Base-by-base conservation (phyloP, 2,888 invertebrate genomes). In the Chrysina gloriosa region DNA sequence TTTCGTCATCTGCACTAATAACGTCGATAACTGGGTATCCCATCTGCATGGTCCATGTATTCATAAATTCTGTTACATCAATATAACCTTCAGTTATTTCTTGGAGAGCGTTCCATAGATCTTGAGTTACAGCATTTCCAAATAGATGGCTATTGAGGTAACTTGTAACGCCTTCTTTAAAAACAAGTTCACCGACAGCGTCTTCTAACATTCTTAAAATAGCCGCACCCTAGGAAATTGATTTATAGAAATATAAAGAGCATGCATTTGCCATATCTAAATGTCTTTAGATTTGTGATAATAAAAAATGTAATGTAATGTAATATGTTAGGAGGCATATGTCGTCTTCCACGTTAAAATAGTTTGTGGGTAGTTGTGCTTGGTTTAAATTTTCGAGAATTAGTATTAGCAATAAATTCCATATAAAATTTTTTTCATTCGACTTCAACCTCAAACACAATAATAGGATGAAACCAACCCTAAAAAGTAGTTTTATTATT, bases 11-110 rank as follows among this genome's bases (percentile, higher is more conserved):
- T 77, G 81, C 83, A 54, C 82, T 84, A 0, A 78, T 79, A 0
- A 93, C 90, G 1, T 84, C 87, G 2, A 97, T 84, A 0, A 96
- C 85, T 0, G 96, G 96, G 76, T 90, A 92, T 0, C 96, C 96
- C 91, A 91, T 94, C 83, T 96, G 96, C 42, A 88, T 86, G 0
- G 94, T 96, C 93, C 95, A 97, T 0, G 95, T 95, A 77, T 93
- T 90, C 93, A 96, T 93, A 68, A 86, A 85, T 77, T 81, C 86
- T 75, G 82, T 84, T 2, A 90, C 79, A 77, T 87, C 85, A 3
- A 90, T 83, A 64, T 83, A 81, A 9, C 81, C 82, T 34, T 83
- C 83, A 64, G 88, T 86, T 65, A 87, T 83, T 0, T 84, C 83
- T 76, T 90, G 89, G 19, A 96, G 82, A 47, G 89, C 89, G 1